Conservation (phyloP, 1,140 invertebrate genomes). For the Pararge aegeria region DNA sequence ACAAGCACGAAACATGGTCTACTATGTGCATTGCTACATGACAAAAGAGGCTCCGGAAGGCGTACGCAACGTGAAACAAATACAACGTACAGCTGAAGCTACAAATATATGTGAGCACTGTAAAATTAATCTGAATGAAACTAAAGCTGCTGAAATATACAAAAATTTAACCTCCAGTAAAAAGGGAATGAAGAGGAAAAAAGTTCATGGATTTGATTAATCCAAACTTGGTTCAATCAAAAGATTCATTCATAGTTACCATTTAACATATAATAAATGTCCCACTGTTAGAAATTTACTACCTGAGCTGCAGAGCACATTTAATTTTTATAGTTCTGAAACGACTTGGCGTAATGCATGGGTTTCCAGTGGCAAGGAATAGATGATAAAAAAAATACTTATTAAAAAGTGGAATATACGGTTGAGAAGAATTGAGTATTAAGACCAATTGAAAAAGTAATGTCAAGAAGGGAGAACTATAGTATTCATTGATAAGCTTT, state of each 20-base stretch:
- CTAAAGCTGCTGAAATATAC: too few relatives aligned
- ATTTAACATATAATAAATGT: conserved; percentile 24
- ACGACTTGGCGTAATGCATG: conserved; percentile 10
- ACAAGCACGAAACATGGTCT: conserved; percentile 17
- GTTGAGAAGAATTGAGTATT: conserved; percentile 24
- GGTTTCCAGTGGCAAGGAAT: conserved; percentile 30
- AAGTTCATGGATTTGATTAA: conserved; percentile 13
- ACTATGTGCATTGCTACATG: conserved; percentile 18
- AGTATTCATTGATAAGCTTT: conserved; percentile 18
- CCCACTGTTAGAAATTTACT: conserved; percentile 18
- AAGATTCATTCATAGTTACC: conserved; percentile 27
- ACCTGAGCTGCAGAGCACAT: conserved; percentile 15
- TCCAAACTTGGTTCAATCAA: conserved; percentile 28
- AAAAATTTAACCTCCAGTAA: not conserved
- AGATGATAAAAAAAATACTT: conserved; percentile 17
- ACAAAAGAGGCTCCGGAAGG: conserved; percentile 17
- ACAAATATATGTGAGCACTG: not conserved
- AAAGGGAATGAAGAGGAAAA: conserved; percentile 3
- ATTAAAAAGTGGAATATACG: conserved; percentile 21
- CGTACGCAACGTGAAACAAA: not conserved
- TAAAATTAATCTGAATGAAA: conserved; percentile 11
- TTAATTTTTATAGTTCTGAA: conserved; percentile 26
- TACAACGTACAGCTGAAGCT: conserved; percentile 12
- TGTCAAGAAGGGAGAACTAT: conserved; percentile 20
- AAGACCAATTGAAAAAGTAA: conserved; percentile 21